Base-by-base conservation (phyloP, 2,797 vertebrate genomes). In the Coranthus polyacanthus region DNA sequence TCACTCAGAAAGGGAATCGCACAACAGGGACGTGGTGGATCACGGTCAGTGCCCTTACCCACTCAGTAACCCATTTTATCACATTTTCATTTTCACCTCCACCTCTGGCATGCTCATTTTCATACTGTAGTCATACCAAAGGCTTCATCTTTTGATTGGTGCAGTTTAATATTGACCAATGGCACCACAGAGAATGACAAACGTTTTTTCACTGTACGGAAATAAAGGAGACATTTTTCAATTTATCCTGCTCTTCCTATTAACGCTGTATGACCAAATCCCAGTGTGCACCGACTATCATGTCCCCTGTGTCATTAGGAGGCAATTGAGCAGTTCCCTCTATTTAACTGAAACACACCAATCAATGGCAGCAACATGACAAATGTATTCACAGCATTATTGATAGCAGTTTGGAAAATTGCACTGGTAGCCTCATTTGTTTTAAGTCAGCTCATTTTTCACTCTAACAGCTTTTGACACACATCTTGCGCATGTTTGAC, bases 351-450 rank as follows among this genome's bases (percentile, higher is more conserved):
- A 71, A 81, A 75, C 43, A 41, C 56, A 67, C 44, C 29, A 66
- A 68, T 79, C 68, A 79, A 67, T 83, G 62, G 42, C 66, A 72
- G 47, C 46, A 52, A 36, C 45, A 55, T 79, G 68, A 76, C 62
- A 65, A 81, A 75, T 63, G 53, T 37, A 34, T 71, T 57, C 50
- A 47, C 18, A 21, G 34, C 20, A 75, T 73, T 65, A 74, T 50
- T 68, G 68, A 79, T 66, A 55, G 55, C 46, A 54, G 43, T n/a
- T 36, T 37, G 15, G 5, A 49, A 65, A 57, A 71, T 55, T 64
- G 74, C 63, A 56, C 34, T 34, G 41, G 62, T 42, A 69, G 63
- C 43, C 22, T 37, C 36, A 75, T 82, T 78, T 71, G 46, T 75
- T 71, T 72, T 59, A 49, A 32, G 50, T 75, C 60, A 49, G 52